A percentile compares a stretch with the other conserved stretches of the same genome.
These are phyloP conservation scores for Phenacoccus solenopsis DNA, from an alignment of 1,140 invertebrate species.

Conservation along the genomic window DNA sequence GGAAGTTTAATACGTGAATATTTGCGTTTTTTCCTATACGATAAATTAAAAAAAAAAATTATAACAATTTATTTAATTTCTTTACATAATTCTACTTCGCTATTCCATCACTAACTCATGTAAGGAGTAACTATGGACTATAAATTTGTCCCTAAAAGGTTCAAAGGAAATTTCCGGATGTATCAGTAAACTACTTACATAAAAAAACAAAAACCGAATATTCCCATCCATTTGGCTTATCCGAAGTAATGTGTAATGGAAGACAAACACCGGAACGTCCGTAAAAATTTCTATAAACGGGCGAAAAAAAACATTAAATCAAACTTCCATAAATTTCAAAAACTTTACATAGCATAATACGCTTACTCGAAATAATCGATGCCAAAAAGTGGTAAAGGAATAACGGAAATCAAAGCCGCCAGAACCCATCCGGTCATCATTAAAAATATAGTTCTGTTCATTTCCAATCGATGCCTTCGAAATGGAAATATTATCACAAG, in stretches of 20 bases:
- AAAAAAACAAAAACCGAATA: conserved; percentile 46
- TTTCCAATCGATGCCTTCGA: conserved; percentile 34
- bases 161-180: no score
- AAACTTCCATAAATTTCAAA: no score
- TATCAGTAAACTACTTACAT: conserved; percentile 28
- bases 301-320: not conserved
- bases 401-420: conserved; percentile 35
- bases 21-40: no score
- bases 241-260: conserved; percentile 43
- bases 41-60: no score
- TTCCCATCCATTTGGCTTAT: conserved; percentile 43
- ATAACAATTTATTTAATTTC: no score
- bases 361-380: conserved; percentile 7
- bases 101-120: no score
- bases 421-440: conserved; percentile 39
- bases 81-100: no score
- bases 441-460: conserved; percentile 34
- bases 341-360: no score
- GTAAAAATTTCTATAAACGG: conserved; percentile 38
- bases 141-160: no score
- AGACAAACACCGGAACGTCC: conserved; percentile 46
- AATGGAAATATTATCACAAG: conserved; percentile 44
- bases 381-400: conserved; percentile 32
- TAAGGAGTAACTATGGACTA: no score
- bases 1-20: no score